Evolutionary conservation across 30 jellyfish, hydroid and myxozoan genomes (phyloP), one percentile per base, ranked within the genome.

Genomic region (Chironex yamaguchii): DNA sequence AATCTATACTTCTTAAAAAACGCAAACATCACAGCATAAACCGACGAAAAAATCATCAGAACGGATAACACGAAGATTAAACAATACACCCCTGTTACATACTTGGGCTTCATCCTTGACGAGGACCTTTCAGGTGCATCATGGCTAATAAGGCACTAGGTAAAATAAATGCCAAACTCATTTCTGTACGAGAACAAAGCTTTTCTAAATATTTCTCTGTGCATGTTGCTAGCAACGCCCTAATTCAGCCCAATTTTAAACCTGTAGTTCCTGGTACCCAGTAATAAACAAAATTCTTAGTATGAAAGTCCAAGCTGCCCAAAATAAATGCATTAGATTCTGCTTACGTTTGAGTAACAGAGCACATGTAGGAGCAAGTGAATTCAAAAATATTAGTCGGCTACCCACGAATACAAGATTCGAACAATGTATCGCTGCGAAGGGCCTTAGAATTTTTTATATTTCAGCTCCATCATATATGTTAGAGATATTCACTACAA

Each of bases 71-170:
- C 36, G 11, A 36, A 25, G 2, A 62, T 0, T 25, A 62, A 62
- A 62, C 53, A 0, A 62, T 25, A 1, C 27, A 62, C 32, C 28
- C 28, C 53, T 1, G 53, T 62, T 32, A 62, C 75, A 9, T 62
- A 62, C 28, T 36, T 0, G 0, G 75, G 75, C 75, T 62, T 32
- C 28, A 11, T 2, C 4, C 75, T 62, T 62, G n/a, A n/a, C n/a
- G n/a, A 62, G 28, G 75, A 11, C 33, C 2, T 62, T 32, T 62
- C 75, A 21, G 75, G 75, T 62, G 75, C 24, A 62, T 62, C 75
- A 62, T n/a, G n/a, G n/a, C n/a, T n/a, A n/a, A n/a, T n/a, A n/a
- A n/a, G n/a, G n/a, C n/a, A n/a, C n/a, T n/a, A n/a, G n/a, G n/a
- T n/a, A n/a, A n/a, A n/a, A n/a, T n/a, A n/a, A n/a, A n/a, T n/a